Conservation (phyloP, 2,113 vertebrate species). For the Oreochromis tanganicae region DNA sequence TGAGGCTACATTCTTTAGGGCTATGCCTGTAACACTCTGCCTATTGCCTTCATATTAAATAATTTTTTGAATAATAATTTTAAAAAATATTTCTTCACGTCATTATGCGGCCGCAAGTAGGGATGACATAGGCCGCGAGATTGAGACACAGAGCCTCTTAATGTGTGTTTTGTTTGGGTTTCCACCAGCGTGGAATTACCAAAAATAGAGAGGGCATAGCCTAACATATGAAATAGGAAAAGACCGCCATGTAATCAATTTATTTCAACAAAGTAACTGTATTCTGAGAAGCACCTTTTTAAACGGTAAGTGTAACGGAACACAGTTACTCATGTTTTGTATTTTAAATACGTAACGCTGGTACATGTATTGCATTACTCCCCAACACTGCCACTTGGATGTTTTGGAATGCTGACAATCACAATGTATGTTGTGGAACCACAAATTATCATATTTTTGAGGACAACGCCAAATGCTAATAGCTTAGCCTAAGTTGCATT, state of each 20-base stretch:
- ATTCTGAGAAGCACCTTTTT: not conserved
- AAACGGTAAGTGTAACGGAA: not conserved
- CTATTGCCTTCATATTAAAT: too few relatives aligned
- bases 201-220: too few relatives aligned
- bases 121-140: too few relatives aligned
- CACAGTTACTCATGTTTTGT: not conserved
- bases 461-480: not conserved
- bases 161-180: too few relatives aligned
- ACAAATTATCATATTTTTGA: not conserved
- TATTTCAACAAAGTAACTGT: not conserved
- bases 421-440: not conserved
- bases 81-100: too few relatives aligned
- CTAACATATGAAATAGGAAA: not conserved
- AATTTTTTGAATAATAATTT: too few relatives aligned
- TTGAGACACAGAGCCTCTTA: too few relatives aligned
- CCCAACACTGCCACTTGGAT: not conserved
- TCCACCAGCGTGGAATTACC: too few relatives aligned
- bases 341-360: not conserved
- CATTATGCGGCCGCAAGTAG: too few relatives aligned
- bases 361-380: not conserved
- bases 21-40: too few relatives aligned
- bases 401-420: not conserved
- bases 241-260: not conserved
- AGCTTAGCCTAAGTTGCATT: not conserved
- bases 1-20: too few relatives aligned